These are phyloP conservation scores for Paguma larvata DNA, from an alignment of 2,797 vertebrate genomes.

Conservation along the genomic window DNA sequence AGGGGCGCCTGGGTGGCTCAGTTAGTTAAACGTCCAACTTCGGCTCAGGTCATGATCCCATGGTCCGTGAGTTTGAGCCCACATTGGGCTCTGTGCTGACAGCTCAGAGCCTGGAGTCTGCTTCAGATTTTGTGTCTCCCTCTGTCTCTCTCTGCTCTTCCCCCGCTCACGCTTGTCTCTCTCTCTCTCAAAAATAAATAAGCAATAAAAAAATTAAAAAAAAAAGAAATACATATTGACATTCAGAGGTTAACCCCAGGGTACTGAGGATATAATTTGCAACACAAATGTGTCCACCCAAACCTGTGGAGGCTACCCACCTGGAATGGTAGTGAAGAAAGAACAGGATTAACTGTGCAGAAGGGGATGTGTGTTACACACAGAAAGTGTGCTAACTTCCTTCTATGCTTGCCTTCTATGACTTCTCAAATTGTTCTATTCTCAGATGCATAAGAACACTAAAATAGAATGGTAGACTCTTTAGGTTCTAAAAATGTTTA, in stretches of 20 bases:
- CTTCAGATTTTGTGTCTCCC: too few relatives aligned
- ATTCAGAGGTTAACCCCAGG: neutral
- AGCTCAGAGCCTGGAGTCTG: too few relatives aligned
- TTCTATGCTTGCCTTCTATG: neutral
- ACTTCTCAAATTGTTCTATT: neutral
- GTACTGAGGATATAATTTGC: neutral
- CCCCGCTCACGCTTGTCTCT: too few relatives aligned
- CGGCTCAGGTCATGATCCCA: too few relatives aligned
- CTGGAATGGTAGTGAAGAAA: neutral
- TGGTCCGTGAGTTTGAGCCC: too few relatives aligned
- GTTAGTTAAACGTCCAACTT: too few relatives aligned
- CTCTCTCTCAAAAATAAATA: too few relatives aligned
- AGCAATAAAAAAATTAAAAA: too few relatives aligned
- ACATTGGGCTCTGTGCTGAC: too few relatives aligned
- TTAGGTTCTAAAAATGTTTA: constrained; percentile 30
- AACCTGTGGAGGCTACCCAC: neutral
- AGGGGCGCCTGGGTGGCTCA: too few relatives aligned
- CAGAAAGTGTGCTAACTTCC: neutral
- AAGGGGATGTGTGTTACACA: neutral
- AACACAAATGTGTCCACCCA: neutral
- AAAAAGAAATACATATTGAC: neutral
- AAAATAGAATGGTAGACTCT: constrained; percentile 12
- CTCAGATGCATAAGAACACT: neutral
- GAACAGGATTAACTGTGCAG: neutral
- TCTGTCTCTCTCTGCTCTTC: too few relatives aligned